Evolutionary conservation across 2,888 invertebrate genomes (phyloP).

Genomic region (Athalia rosae): DNA sequence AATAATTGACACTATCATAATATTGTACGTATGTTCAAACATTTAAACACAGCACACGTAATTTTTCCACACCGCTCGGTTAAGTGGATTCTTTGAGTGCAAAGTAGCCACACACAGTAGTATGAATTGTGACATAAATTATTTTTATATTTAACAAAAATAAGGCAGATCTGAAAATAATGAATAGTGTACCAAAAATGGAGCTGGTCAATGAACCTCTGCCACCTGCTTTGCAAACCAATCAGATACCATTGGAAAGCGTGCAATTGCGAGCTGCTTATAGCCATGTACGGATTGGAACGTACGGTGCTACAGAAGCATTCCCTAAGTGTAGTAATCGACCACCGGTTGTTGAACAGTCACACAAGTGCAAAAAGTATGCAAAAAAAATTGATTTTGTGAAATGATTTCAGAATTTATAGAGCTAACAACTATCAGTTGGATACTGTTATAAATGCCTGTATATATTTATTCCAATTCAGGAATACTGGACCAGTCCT

Average conservation of each 20-base stretch:
- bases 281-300: constrained; percentile 68
- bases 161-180: constrained; percentile 1
- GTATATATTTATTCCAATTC: constrained; percentile 30
- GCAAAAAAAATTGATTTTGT: constrained; percentile 49
- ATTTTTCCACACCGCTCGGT: not conserved
- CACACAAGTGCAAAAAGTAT: constrained; percentile 68
- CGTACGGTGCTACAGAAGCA: constrained; percentile 65
- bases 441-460: not conserved
- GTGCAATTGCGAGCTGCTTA: constrained; percentile 67
- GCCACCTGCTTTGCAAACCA: constrained; percentile 62
- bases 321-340: constrained; percentile 63
- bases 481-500: constrained; percentile 72
- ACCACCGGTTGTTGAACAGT: constrained; percentile 63
- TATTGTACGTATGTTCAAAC: too few species aligned
- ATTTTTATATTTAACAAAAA: not conserved
- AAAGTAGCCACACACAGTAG: not conserved
- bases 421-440: not conserved
- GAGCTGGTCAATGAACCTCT: constrained; percentile 65
- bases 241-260: constrained; percentile 68
- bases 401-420: not conserved
- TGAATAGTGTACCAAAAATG: constrained; percentile 61
- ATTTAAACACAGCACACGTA: not conserved
- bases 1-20: too few species aligned
- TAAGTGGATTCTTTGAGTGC: not conserved
- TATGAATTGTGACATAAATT: not conserved